These are phyloP conservation scores for Thamnophis elegans DNA, from an alignment of 2,797 vertebrate species.

Conservation along the genomic window DNA sequence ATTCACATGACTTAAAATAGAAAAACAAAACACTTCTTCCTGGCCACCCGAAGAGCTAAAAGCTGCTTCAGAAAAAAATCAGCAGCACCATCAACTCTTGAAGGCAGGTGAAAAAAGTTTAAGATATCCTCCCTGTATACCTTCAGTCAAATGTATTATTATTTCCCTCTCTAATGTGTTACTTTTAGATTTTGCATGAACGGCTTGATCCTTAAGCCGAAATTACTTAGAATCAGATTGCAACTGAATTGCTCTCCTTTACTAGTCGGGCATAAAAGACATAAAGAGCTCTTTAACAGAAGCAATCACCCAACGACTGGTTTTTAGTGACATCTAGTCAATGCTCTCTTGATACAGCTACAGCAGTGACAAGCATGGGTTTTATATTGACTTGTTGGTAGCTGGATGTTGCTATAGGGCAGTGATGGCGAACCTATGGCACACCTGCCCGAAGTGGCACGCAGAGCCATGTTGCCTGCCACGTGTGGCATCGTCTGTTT, in stretches of 20 bases:
- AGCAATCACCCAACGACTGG: not conserved
- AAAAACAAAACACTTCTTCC: slow-evolving; percentile 29
- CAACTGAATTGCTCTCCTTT: not conserved
- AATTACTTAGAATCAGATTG: not conserved
- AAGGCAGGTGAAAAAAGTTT: not conserved
- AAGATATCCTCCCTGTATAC: not conserved
- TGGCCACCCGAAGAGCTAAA: slow-evolving; percentile 16
- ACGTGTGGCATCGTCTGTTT: no score
- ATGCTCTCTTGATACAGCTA: not conserved
- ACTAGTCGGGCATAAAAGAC: not conserved
- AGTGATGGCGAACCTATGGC: no score
- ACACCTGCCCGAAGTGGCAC: no score
- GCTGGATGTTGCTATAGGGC: not conserved
- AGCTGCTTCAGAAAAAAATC: not conserved
- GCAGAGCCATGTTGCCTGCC: no score
- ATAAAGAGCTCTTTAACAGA: not conserved
- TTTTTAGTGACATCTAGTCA: not conserved
- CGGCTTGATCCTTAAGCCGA: not conserved
- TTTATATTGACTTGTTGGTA: not conserved
- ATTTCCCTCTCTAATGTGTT: not conserved
- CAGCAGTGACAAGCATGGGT: not conserved
- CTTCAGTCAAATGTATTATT: not conserved
- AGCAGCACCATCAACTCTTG: not conserved
- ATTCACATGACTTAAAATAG: not conserved
- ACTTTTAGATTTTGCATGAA: not conserved